Evolutionary conservation across 2,888 invertebrate species (phyloP).

Genomic region (Geophilus truncorum): DNA sequence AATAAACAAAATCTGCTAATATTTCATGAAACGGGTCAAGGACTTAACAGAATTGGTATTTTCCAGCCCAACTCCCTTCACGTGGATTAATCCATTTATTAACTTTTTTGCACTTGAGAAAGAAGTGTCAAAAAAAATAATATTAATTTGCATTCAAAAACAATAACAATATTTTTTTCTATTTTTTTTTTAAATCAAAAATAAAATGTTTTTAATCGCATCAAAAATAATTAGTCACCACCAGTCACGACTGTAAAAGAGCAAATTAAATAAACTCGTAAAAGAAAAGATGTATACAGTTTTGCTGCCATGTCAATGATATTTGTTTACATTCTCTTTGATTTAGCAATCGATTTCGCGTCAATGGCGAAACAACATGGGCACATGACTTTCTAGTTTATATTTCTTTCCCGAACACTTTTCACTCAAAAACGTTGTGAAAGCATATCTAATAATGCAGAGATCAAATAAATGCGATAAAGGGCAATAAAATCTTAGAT

Average conservation of each 20-base stretch:
- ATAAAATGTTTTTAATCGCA: background rate
- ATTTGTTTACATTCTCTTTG: constrained; percentile 16
- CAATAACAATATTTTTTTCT: no score
- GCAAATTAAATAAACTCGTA: background rate
- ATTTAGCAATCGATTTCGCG: constrained; percentile 17
- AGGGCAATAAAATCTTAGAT: background rate
- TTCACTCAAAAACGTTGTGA: background rate
- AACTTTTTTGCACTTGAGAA: background rate
- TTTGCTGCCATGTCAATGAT: constrained; percentile 1
- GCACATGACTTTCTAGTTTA: background rate
- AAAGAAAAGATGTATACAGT: background rate
- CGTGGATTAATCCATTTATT: constrained; percentile 7
- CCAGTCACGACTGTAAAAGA: background rate
- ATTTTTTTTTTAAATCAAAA: no score
- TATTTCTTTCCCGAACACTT: background rate
- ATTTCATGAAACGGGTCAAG: constrained; percentile 27
- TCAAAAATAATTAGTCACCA: no score
- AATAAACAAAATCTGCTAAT: constrained; percentile 27
- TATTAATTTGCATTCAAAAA: no score
- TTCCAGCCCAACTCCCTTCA: constrained; percentile 7
- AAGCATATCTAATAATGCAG: background rate
- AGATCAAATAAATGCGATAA: background rate
- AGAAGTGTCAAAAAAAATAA: background rate
- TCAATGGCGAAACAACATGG: background rate
- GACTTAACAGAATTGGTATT: constrained; percentile 4